These are phyloP conservation scores for Drosophila meridionalis DNA, from an alignment of 2,888 invertebrate species.

Conservation along the genomic window DNA sequence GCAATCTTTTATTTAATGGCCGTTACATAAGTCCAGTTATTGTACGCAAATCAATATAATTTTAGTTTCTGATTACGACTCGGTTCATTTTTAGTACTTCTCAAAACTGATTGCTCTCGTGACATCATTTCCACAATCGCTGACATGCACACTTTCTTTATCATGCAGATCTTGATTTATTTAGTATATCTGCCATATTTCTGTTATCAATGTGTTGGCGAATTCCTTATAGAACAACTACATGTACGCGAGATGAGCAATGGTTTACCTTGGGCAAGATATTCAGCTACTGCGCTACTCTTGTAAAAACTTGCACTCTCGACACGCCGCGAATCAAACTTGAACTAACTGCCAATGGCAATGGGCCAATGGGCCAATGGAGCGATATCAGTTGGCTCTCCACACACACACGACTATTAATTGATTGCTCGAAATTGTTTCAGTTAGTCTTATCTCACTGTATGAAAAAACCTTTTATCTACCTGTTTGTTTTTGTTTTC, in stretches of 20 bases:
- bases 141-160: slow-evolving; percentile 27
- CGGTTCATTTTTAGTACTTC: slow-evolving; percentile 13
- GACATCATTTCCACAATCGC: slow-evolving; percentile 59
- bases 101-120: slow-evolving; percentile 34
- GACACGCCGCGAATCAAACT: slow-evolving; percentile 73
- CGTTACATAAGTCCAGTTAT: slow-evolving; percentile 60
- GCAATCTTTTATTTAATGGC: slow-evolving; percentile 60
- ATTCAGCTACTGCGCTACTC: slow-evolving; percentile 36
- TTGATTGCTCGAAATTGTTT: slow-evolving; percentile 74
- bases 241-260: slow-evolving; percentile 47
- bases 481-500: slow-evolving; percentile 49
- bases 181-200: slow-evolving; percentile 10
- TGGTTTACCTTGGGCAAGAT: slow-evolving; percentile 49
- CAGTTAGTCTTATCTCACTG: slow-evolving; percentile 51
- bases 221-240: not conserved
- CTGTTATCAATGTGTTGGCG: slow-evolving; percentile 22
- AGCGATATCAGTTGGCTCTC: slow-evolving; percentile 56
- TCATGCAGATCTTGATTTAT: slow-evolving; percentile 64
- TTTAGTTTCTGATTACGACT: slow-evolving; percentile 48
- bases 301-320: slow-evolving; percentile 58
- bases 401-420: slow-evolving; percentile 52
- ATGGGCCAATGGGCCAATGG: slow-evolving; percentile 36
- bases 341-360: slow-evolving; percentile 67
- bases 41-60: slow-evolving; percentile 37
- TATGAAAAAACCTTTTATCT: slow-evolving; percentile 55